Evolutionary conservation across 2,113 vertebrate genomes (phyloP).

Genomic region (Panthera tigris): DNA sequence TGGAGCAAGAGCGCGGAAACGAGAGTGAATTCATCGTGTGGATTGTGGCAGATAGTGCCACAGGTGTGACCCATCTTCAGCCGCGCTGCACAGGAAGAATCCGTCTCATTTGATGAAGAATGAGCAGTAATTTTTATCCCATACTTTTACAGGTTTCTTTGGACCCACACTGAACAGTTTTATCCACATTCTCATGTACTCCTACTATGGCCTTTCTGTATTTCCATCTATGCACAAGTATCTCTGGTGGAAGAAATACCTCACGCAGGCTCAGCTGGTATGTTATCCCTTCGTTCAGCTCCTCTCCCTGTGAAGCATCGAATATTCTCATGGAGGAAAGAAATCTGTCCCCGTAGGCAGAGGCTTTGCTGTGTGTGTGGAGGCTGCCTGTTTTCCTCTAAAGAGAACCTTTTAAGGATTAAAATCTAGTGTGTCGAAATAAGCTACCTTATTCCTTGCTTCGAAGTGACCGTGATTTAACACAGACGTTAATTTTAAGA

Average conservation of each 20-base stretch:
- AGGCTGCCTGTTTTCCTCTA: not conserved
- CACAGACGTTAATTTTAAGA: not conserved
- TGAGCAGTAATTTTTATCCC: not conserved
- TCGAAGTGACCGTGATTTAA: not conserved
- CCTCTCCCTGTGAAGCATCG: rapidly evolving
- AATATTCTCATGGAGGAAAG: rapidly evolving
- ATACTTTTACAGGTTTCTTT: constrained; percentile 88
- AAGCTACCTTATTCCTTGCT: not conserved
- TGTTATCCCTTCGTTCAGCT: not conserved
- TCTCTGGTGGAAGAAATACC: constrained; percentile 95
- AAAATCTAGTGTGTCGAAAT: not conserved
- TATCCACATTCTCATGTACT: constrained; percentile 94
- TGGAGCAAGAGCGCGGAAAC: no score
- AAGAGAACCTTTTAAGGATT: not conserved
- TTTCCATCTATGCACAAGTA: constrained; percentile 92
- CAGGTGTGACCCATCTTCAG: not conserved
- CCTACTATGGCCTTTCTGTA: constrained; percentile 91
- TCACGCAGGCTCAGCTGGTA: constrained; percentile 94
- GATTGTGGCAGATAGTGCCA: rapidly evolving
- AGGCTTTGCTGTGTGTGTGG: not conserved
- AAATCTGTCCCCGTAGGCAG: rapidly evolving
- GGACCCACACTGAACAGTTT: constrained; percentile 93
- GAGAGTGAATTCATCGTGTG: not conserved
- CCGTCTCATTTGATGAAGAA: no score
- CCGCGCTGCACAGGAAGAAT: rapidly evolving